Base-by-base conservation (phyloP, 2,888 invertebrate species). In the Drosophila rellima region DNA sequence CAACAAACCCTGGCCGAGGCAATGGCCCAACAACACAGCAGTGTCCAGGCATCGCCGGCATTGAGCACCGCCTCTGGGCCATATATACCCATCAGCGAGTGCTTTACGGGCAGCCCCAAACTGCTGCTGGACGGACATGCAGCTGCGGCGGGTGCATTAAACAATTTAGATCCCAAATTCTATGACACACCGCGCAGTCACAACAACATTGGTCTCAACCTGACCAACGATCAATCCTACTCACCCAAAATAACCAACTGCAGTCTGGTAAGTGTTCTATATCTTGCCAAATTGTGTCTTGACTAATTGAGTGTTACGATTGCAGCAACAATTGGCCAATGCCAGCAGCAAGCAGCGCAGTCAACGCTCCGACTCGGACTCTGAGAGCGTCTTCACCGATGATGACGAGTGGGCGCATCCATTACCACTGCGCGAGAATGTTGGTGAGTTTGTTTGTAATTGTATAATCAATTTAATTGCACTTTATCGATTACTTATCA, bases 21-120 rank as follows among this genome's bases (percentile, higher is more conserved):
- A 3, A 64, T 70, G 23, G 67, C 85, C 47, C 82, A 86, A 50
- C 84, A 80, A 37, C 66, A 80, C 56, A 80, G 83, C 62, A 90
- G 85, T 59, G 92, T 92, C 42, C 94, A 95, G 83, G 94, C 95
- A 15, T 95, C 95, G 18, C 95, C 95, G 11, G 93, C 94, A 61
- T 94, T 95, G 51, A 95, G 95, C 56, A 94, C 94, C 11, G 90
- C 94, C 80, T 95, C 97, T 10, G 96, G 97, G 20, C 97, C 97
- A 0, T 98, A 98, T 92, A 98, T 98, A 92, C 96, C 97, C 8
- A 97, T 98, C 81, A 97, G 97, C 59, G 98, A 98, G 92, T 98
- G 98, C 92, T 96, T 97, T 82, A 97, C 98, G 33, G 98, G 98
- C 54, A 95, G 94, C 51, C 94, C 95, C 4, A 91, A 92, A 54